Percentiles rank a stretch among this genome's conserved stretches.
phyloP scores from a whole-genome alignment of 1,140 invertebrate genomes.

The Lasaia peninsularis region DNA sequence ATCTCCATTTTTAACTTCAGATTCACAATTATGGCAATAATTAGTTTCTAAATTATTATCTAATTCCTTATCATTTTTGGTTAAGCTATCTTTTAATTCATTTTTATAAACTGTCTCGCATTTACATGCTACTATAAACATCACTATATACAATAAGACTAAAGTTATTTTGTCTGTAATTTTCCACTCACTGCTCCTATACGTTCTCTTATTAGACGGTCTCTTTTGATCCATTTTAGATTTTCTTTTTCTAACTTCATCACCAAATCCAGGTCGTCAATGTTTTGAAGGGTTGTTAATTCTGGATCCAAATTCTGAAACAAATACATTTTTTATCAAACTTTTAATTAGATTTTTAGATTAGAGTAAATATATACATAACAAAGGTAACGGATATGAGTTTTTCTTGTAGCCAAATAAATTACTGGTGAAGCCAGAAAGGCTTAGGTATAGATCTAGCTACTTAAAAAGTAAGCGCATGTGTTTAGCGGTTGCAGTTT shows the following conservation, averaged over 20 bases:
- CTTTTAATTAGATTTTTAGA: too few species aligned
- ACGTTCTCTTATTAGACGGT: slow-evolving; percentile 26
- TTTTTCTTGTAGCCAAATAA: too few species aligned
- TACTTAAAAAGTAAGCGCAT: too few species aligned
- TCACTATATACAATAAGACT: slow-evolving; percentile 49
- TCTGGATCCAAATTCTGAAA: slow-evolving; percentile 44
- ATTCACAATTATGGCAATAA: slow-evolving; percentile 62
- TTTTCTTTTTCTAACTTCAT: slow-evolving; percentile 43
- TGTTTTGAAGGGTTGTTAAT: background rate
- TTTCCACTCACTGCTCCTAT: slow-evolving; percentile 46
- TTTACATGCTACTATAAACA: slow-evolving; percentile 36
- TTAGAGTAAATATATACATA: too few species aligned
- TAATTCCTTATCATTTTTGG: slow-evolving; percentile 53
- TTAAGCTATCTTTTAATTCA: slow-evolving; percentile 41
- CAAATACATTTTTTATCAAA: slow-evolving; percentile 32
- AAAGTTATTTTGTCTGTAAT: slow-evolving; percentile 33
- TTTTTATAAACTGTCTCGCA: slow-evolving; percentile 42
- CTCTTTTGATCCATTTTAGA: slow-evolving; percentile 45
- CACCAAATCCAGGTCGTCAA: slow-evolving; percentile 25
- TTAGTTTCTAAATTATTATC: slow-evolving; percentile 53
- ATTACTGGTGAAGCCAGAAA: too few species aligned
- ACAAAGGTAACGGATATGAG: too few species aligned
- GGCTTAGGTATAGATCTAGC: too few species aligned
- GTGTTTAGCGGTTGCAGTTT: too few species aligned
- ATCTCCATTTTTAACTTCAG: slow-evolving; percentile 16